Conservation (phyloP, 1,140 invertebrate genomes). For the Diuraphis noxia region DNA sequence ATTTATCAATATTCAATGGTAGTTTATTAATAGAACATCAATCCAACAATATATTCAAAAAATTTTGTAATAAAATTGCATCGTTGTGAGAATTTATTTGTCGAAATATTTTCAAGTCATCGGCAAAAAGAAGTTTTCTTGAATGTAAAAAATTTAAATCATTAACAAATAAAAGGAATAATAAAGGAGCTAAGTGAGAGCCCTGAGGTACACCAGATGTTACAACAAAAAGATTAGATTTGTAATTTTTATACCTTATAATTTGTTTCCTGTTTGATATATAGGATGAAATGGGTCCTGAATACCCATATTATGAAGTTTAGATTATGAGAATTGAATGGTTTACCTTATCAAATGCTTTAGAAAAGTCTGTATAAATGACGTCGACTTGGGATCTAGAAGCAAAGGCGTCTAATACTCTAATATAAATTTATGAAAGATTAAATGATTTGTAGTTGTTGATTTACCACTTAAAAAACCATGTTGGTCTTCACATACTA, state of each 20-base stretch:
- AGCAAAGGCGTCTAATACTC: neutral
- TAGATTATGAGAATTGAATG: neutral
- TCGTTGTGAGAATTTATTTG: no score
- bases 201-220: no score
- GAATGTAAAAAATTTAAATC: neutral
- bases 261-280: neutral
- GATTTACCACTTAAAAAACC: neutral
- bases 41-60: no score
- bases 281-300: neutral
- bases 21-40: no score
- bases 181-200: neutral
- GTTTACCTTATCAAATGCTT: neutral
- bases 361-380: neutral
- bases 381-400: neutral
- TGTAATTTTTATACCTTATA: neutral
- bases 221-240: neutral
- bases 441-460: neutral
- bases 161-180: neutral
- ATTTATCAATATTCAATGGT: no score
- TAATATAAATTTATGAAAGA: neutral
- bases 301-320: neutral
- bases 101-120: no score
- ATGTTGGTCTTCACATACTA: neutral
- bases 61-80: no score
- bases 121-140: neutral